Evolutionary conservation across 2,797 vertebrate species (phyloP).

Genomic region (Urocyon cinereoargenteus): DNA sequence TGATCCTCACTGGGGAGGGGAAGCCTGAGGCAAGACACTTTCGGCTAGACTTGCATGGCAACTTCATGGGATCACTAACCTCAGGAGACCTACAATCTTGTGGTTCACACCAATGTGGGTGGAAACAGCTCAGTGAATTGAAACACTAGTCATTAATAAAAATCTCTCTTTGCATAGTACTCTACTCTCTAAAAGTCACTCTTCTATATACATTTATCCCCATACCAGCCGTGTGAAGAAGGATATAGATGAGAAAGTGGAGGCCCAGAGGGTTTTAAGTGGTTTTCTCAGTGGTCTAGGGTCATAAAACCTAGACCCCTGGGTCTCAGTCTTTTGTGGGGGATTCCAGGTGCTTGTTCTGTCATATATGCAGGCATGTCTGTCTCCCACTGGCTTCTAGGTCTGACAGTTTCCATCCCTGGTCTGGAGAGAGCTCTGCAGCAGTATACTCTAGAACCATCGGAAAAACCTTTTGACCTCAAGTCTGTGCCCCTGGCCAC

Average conservation of each 20-base stretch:
- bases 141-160: background rate
- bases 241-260: background rate
- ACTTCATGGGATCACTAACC: background rate
- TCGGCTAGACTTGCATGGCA: background rate
- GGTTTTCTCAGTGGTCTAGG: background rate
- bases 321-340: background rate
- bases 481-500: conserved; percentile 91
- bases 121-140: background rate
- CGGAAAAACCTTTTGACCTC: conserved; percentile 91
- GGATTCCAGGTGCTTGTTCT: background rate
- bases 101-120: background rate
- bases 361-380: background rate
- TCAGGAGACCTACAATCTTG: background rate
- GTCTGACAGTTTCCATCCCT: conserved; percentile 90
- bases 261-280: background rate
- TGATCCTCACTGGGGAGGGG: background rate
- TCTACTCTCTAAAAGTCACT: background rate
- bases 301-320: background rate
- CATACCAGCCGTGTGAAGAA: background rate
- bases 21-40: background rate
- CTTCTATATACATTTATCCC: background rate
- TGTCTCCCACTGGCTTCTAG: conserved; percentile 75
- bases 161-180: background rate
- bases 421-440: conserved; percentile 90
- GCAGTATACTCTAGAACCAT: conserved; percentile 91